Conservation (phyloP, 2,797 vertebrate genomes). For the Echiichthys vipera region DNA sequence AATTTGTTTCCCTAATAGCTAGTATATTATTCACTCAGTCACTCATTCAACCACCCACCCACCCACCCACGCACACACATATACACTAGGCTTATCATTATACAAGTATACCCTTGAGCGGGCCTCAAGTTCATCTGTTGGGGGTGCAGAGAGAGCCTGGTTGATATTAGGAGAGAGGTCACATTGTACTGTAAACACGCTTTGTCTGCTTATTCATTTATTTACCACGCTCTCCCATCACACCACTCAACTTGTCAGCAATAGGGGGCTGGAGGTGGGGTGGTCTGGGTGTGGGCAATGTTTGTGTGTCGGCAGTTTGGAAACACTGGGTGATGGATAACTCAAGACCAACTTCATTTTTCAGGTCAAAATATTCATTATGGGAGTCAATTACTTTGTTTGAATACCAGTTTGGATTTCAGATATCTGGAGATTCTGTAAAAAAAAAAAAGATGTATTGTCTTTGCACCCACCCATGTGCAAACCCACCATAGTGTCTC, state of each 20-base stretch:
- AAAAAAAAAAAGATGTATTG: conserved; percentile 6
- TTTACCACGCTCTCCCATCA: conserved; percentile 78
- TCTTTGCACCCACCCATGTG: conserved; percentile 17
- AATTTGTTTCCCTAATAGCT: conserved; percentile 84
- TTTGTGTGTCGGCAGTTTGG: conserved; percentile 47
- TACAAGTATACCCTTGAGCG: conserved; percentile 84
- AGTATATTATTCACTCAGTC: conserved; percentile 82
- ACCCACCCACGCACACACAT: conserved; percentile 48
- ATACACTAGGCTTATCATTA: conserved; percentile 70
- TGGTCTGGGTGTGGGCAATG: conserved; percentile 29
- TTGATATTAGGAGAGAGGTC: conserved; percentile 83
- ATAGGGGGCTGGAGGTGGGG: conserved; percentile 31
- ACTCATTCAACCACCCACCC: conserved; percentile 59
- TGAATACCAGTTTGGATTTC: conserved; percentile 45
- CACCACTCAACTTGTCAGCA: conserved; percentile 78
- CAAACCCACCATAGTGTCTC: conserved; percentile 39
- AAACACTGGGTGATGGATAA: conserved; percentile 62
- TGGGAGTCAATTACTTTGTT: conserved; percentile 49
- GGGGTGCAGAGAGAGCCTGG: conserved; percentile 71
- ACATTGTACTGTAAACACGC: conserved; percentile 83
- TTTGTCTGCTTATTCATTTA: conserved; percentile 86
- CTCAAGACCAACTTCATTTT: conserved; percentile 34
- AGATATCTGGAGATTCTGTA: conserved; percentile 25
- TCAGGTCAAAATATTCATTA: conserved; percentile 51
- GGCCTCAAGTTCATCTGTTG: conserved; percentile 82